Evolutionary conservation across 2,113 vertebrate genomes (phyloP).

Genomic region (Zapornia atra): DNA sequence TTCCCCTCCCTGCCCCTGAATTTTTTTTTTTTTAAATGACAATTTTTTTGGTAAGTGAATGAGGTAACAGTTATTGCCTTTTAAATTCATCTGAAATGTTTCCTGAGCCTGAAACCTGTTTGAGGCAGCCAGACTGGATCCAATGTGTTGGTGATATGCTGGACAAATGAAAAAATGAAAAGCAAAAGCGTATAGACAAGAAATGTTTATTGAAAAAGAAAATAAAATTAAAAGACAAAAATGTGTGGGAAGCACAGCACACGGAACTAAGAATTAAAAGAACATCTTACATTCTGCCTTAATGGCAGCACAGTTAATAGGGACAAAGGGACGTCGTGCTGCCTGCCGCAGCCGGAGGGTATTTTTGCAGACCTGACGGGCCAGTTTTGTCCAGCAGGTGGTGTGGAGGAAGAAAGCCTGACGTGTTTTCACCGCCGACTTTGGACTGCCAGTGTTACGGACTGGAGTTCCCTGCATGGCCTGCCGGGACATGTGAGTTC

Average conservation of each 20-base stretch:
- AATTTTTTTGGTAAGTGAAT: neutral
- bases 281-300: constrained; percentile 99
- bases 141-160: constrained; percentile 8
- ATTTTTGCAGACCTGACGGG: constrained; percentile 97
- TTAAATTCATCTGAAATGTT: neutral
- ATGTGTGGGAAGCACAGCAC: constrained; percentile 79
- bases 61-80: neutral
- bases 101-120: neutral
- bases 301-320: constrained; percentile 99
- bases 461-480: constrained; percentile 91
- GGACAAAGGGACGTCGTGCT: constrained; percentile 96
- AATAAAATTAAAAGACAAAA: constrained; percentile 75
- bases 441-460: constrained; percentile 92
- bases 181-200: constrained; percentile 80
- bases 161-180: constrained; percentile 71
- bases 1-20: neutral
- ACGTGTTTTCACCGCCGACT: constrained; percentile 95
- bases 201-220: constrained; percentile 86
- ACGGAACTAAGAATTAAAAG: constrained; percentile 95
- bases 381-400: constrained; percentile 95
- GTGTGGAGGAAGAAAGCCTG: constrained; percentile 96
- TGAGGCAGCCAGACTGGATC: neutral
- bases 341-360: constrained; percentile 94
- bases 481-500: constrained; percentile 88
- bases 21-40: neutral